Conservation (phyloP, 1,140 invertebrate species). For the Probaryconus sp. region DNA sequence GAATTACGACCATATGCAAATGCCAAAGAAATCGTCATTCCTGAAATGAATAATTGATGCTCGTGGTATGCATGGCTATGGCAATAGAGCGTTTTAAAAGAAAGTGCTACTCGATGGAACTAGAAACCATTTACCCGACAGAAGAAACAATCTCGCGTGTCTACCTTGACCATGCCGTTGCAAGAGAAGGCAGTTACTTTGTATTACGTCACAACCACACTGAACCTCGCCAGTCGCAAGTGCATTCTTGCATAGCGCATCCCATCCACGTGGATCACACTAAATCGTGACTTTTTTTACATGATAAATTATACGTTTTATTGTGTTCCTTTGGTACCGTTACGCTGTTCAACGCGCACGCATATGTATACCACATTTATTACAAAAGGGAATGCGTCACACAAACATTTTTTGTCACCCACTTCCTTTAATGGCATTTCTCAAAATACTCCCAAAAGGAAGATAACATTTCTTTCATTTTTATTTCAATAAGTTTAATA, state of each 20-base stretch:
- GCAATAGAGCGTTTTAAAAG: slow-evolving; percentile 6
- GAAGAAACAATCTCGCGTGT: slow-evolving; percentile 56
- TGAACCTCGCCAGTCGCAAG: slow-evolving; percentile 58
- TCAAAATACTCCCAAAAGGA: no score
- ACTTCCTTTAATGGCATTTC: not conserved
- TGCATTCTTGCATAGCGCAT: slow-evolving; percentile 56
- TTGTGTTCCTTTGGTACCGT: slow-evolving; percentile 35
- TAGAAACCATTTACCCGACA: slow-evolving; percentile 39
- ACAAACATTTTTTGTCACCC: not conserved
- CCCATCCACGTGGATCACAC: slow-evolving; percentile 45
- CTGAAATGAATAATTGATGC: not conserved
- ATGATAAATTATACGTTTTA: slow-evolving; percentile 41
- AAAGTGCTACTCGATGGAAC: slow-evolving; percentile 15
- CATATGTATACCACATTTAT: slow-evolving; percentile 19
- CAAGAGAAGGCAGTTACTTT: slow-evolving; percentile 58
- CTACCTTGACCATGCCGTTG: slow-evolving; percentile 63
- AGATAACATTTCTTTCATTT: no score
- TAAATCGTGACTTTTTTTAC: slow-evolving; percentile 43
- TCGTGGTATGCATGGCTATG: no score
- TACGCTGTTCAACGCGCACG: slow-evolving; percentile 22
- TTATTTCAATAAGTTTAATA: no score
- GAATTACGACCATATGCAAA: no score
- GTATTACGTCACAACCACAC: slow-evolving; percentile 58
- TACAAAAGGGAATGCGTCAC: slow-evolving; percentile 29
- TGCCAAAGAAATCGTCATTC: no score